Conservation (phyloP, 2,888 invertebrate species). For the Watsonalla cultraria region DNA sequence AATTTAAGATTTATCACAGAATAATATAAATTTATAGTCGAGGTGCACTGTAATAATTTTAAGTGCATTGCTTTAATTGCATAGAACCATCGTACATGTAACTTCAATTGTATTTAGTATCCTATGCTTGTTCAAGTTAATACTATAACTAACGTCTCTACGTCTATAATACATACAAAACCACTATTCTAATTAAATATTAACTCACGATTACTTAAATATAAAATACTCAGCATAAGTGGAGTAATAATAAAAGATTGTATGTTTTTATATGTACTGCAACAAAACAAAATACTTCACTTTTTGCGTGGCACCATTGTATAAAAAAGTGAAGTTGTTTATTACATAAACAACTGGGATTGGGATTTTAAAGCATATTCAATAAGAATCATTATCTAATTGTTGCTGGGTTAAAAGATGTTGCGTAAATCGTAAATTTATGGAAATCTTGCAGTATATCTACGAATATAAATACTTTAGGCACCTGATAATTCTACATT, state of each 20-base stretch:
- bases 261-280: too few relatives aligned
- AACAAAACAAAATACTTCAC: too few relatives aligned
- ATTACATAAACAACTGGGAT: neutral
- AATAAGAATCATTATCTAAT: neutral
- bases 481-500: too few relatives aligned
- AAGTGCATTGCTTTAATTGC: slow-evolving; percentile 27
- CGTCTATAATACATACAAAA: neutral
- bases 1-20: slow-evolving; percentile 53
- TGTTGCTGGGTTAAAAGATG: too few relatives aligned
- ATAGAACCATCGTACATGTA: slow-evolving; percentile 28
- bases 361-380: neutral
- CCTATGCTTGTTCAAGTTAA: slow-evolving; percentile 31
- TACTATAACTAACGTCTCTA: slow-evolving; percentile 22
- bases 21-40: slow-evolving; percentile 40
- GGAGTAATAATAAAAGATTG: too few relatives aligned
- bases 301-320: neutral
- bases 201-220: neutral
- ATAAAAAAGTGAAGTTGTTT: neutral
- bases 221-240: too few relatives aligned
- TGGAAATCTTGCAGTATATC: too few relatives aligned
- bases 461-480: too few relatives aligned
- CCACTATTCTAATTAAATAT: neutral
- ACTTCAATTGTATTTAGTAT: slow-evolving; percentile 61
- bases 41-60: slow-evolving; percentile 40
- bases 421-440: too few relatives aligned